Evolutionary conservation across 1,140 invertebrate genomes (phyloP), one percentile per base, ranked within the genome.

Genomic region (Lordiphosa mommai): DNA sequence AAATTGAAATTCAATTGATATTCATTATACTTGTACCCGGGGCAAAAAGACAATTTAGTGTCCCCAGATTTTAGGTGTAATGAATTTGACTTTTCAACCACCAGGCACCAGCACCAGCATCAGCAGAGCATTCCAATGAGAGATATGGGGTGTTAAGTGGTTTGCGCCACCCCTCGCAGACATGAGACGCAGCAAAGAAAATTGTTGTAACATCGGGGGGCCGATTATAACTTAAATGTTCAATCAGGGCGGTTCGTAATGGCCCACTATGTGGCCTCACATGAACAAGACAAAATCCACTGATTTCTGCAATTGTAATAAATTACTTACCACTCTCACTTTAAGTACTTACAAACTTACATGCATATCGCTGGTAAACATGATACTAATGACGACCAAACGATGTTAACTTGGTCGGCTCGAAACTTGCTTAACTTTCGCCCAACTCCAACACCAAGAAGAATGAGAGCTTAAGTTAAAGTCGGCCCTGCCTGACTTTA

Each of bases 141-240:
- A 47, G 52, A 77, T 61, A 66, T 76, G 74, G 74, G 74, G 76
- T 80, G 74, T 82, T 80, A 80, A 80, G 74, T 80, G 74, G 76
- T 74, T 74, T 79, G 61, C 43, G 30, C 68, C 63, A 66, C 69
- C 73, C 73, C 36, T 52, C 37, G 14, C 33, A 17, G 41, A 68
- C 59, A 27, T 72, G 29, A 61, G 51, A 33, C 16, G 14, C 43
- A 36, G 61, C 47, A 20, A 48, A 68, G 59, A 57, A 63, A 63
- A 60, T 67, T 64, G 58, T 49, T 20, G 33, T 12, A 68, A 48
- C 73, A 65, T 73, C 73, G 37, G 73, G 73, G 73, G 73, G 73
- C 69, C 63, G 74, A 67, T 80, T 79, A 79, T 47, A 79, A 71
- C 38, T 80, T 79, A 73, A 79, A 79, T 46, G 55, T 74, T 79